These are phyloP conservation scores for Eristalinus aeneus DNA, from an alignment of 2,888 invertebrate species.

Conservation along the genomic window DNA sequence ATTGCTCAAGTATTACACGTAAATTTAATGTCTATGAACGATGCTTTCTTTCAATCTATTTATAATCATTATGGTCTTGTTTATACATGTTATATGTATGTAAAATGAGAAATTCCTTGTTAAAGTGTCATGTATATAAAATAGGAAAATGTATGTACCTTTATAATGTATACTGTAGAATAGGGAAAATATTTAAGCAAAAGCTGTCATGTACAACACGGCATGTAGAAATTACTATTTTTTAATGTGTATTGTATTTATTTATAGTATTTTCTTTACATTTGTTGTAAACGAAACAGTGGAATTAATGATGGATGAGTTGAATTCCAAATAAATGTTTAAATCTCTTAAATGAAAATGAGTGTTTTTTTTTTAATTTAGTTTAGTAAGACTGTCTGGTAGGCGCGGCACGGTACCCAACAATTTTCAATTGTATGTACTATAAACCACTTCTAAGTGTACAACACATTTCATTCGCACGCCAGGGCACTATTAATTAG, in stretches of 20 bases:
- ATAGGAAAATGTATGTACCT: slow-evolving; percentile 51
- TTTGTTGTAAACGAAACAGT: slow-evolving; percentile 19
- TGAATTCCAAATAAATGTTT: slow-evolving; percentile 62
- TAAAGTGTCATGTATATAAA: background rate
- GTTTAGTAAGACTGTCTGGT: too few relatives aligned
- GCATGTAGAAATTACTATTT: slow-evolving; percentile 44
- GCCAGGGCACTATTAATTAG: too few relatives aligned
- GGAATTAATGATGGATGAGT: slow-evolving; percentile 12
- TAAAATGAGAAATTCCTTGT: background rate
- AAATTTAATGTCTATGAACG: slow-evolving; percentile 4
- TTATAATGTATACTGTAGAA: slow-evolving; percentile 50
- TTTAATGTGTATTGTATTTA: slow-evolving; percentile 40
- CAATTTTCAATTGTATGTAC: too few relatives aligned
- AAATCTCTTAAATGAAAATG: slow-evolving; percentile 21
- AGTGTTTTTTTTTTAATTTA: background rate
- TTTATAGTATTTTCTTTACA: slow-evolving; percentile 32
- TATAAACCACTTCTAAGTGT: too few relatives aligned
- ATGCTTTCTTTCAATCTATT: background rate
- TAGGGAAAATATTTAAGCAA: slow-evolving; percentile 12
- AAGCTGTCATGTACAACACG: slow-evolving; percentile 7
- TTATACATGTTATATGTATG: background rate
- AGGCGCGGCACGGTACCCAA: too few relatives aligned
- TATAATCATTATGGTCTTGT: background rate
- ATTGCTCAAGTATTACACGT: slow-evolving; percentile 60
- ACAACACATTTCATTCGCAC: too few relatives aligned